phyloP scores from a whole-genome alignment of 2,888 invertebrate genomes.

The Luperina nickerlii region DNA sequence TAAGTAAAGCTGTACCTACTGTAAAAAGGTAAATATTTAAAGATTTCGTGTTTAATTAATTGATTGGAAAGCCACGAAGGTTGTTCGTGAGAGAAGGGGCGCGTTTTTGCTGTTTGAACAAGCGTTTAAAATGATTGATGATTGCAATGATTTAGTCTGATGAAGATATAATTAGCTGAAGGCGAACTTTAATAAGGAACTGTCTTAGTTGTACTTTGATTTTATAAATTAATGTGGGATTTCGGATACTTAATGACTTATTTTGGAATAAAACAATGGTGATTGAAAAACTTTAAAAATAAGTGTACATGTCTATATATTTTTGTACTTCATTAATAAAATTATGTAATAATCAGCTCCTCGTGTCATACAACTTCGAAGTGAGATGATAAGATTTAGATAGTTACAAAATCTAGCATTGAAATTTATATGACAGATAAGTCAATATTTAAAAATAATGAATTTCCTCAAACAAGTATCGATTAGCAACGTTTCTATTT shows the following conservation, averaged over 20 bases:
- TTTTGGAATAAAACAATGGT: neutral
- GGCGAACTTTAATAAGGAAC: conserved; percentile 17
- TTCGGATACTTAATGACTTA: neutral
- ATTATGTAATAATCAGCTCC: neutral
- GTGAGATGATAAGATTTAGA: conserved; percentile 5
- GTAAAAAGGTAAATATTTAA: neutral
- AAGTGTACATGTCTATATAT: neutral
- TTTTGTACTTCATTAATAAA: no score
- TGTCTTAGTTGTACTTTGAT: neutral
- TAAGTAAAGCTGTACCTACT: no score
- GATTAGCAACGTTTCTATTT: neutral
- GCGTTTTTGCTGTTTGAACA: conserved; percentile 37
- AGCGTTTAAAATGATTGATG: conserved; percentile 39
- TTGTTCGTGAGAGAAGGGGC: conserved; percentile 37
- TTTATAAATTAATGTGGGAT: neutral
- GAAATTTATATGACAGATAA: neutral
- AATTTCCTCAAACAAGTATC: neutral
- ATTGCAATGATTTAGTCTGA: conserved; percentile 30
- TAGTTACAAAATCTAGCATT: neutral
- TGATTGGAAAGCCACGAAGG: conserved; percentile 36
- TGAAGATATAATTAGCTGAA: conserved; percentile 41
- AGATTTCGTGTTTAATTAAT: neutral
- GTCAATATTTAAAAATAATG: neutral
- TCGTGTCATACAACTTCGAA: conserved; percentile 7
- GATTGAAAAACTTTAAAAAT: neutral